Evolutionary conservation across 1,140 invertebrate genomes (phyloP).

Genomic region (Brachionus rubens): DNA sequence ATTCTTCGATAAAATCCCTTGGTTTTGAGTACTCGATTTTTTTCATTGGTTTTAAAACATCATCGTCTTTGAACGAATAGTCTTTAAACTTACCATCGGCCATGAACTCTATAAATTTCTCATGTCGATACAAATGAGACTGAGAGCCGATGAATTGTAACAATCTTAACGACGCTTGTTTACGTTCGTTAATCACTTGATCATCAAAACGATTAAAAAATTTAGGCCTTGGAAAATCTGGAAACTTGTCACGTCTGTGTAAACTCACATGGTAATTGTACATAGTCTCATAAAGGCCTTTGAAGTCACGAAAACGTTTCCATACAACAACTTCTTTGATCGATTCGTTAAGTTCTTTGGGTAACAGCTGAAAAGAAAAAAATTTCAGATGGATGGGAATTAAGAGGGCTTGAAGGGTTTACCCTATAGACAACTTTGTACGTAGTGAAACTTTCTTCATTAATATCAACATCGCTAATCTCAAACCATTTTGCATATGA

Average conservation of each 20-base stretch:
- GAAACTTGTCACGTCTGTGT: constrained; percentile 42
- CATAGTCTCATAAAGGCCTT: constrained; percentile 21
- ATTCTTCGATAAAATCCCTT: neutral
- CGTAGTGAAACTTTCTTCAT: constrained; percentile 27
- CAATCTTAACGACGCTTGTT: neutral
- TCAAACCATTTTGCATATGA: constrained; percentile 46
- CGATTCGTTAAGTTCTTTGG: constrained; percentile 35
- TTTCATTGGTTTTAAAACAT: neutral
- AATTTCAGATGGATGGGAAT: too few relatives aligned
- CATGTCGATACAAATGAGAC: constrained; percentile 35
- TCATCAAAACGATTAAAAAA: constrained; percentile 42
- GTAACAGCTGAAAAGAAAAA: neutral
- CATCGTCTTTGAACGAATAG: neutral
- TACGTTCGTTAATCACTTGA: neutral
- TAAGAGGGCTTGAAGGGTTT: neutral
- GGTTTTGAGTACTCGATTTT: neutral
- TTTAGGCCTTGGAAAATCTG: constrained; percentile 28
- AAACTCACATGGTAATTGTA: constrained; percentile 14
- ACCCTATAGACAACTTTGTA: constrained; percentile 42
- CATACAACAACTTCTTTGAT: constrained; percentile 35
- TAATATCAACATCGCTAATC: constrained; percentile 15
- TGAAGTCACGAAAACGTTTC: constrained; percentile 32
- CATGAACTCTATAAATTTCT: constrained; percentile 44
- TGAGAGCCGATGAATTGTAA: constrained; percentile 39
- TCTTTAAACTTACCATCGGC: constrained; percentile 33